Base-by-base conservation (phyloP, 2,888 invertebrate species). In the Eutolmus rufibarbis region DNA sequence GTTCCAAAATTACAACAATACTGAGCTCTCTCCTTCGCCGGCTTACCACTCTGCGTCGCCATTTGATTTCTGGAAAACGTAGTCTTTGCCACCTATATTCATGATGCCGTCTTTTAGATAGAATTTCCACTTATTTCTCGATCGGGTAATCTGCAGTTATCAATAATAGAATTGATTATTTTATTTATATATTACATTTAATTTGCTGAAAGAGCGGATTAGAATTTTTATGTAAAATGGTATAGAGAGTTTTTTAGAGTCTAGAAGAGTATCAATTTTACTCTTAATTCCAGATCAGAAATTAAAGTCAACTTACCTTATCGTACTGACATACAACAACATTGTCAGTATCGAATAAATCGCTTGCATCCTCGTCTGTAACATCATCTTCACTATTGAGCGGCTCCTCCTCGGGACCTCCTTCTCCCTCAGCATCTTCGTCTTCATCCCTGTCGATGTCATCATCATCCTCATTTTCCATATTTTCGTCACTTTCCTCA, bases 251-350 rank as follows among this genome's bases (percentile, higher is more conserved):
- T 34, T 34, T 34, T 34, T 4, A 3, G 34, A 34, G 34, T 34
- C 3, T 34, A 34, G 34, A 34, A 34, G 28, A 34, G 34, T 34
- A 34, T 0, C 34, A 34, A 34, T 34, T 34, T 0, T 34, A 34
- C 34, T 34, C 3, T 34, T 34, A 34, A 34, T 34, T 4, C 34
- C 4, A 34, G 34, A 4, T 34, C 34, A 34, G 4, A 2, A 34
- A 34, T 34, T 34, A 34, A 34, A 34, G 34, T 34, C 5, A 34
- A 34, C 34, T 34, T 79, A 97, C 97, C 95, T 99, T 99, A 93
- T 99, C 99, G 93, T 99, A 99, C 93, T 99, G 99, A 93, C 99
- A 99, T 88, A 99, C 99, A 89, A 99, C 98, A 87, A 99, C 99
- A 94, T 99, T 99, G 90, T 99, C 99, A 74, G 99, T 98, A 91